Base-by-base conservation (phyloP, 2,888 invertebrate species). In the Dinocampus coccinellae region DNA sequence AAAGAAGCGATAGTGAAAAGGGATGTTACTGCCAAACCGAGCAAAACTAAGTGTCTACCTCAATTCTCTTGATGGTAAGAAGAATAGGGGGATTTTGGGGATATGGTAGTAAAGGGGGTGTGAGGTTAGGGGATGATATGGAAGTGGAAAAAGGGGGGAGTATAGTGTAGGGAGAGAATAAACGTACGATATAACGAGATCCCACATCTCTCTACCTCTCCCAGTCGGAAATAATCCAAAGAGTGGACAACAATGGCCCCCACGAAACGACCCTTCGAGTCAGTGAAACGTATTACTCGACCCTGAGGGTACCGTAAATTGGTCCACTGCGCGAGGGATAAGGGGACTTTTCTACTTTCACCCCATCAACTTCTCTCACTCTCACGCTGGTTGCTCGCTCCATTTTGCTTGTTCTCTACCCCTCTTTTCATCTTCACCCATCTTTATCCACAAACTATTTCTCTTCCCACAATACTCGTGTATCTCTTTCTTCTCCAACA, bases 271-370 rank as follows among this genome's bases (percentile, higher is more conserved):
- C 78, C 81, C 81, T 81, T 81, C 78, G 75, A 80, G 79, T 80
- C 76, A 70, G 63, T 62, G 71, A 76, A 72, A 61, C 75, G 73
- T 77, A 77, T 76, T 75, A 75, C 76, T 73, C 73, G 76, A 79
- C 79, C 78, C 82, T 80, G 78, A 76, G 82, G 82, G 83, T 81
- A 79, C 81, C 81, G 83, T 83, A 84, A 84, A 85, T 85, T 85
- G 84, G 82, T 82, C 81, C 80, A 80, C 80, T 81, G 79, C 80
- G 34, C 39, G 78, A 80, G 76, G 62, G 73, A 36, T 29, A 36
- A 36, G 39, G 66, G 66, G 66, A 57, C 57, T 66, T 57, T 55
- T 55, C 66, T 57, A 29, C 36, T 61, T 65, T 53, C 60, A 47
- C 63, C 33, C 61, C 11, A 55, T 16, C 52, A 29, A 16, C 55